Percentiles rank a stretch among this genome's conserved stretches.
These are phyloP conservation scores for Apostichopus californicus DNA, from an alignment of 35 echinoderm and acorn worm species.

Conservation along the genomic window DNA sequence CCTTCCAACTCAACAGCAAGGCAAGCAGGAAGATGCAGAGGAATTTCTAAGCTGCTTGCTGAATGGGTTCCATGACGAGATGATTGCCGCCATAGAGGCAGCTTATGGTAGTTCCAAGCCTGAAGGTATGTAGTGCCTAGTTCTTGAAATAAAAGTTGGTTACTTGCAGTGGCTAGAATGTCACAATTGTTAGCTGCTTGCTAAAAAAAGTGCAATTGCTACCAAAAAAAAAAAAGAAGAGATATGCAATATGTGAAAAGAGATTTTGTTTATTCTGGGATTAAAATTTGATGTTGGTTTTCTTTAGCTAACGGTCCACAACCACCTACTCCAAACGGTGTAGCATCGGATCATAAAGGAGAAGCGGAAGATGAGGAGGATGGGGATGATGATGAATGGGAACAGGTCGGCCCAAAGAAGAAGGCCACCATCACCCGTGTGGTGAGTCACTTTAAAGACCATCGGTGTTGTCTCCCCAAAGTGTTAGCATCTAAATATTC, in stretches of 20 bases:
- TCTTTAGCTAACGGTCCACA: constrained; percentile 57
- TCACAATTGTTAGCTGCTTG: too few relatives aligned
- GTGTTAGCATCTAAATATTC: too few relatives aligned
- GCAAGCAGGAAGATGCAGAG: constrained; percentile 94
- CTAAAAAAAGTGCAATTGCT: too few relatives aligned
- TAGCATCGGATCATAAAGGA: constrained; percentile 37
- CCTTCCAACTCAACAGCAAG: constrained; percentile 55
- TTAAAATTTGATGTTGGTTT: too few relatives aligned
- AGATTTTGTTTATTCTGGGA: background rate
- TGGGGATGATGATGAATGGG: constrained; percentile 84
- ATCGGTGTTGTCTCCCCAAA: too few relatives aligned
- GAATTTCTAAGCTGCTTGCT: constrained; percentile 91
- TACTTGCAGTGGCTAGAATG: too few relatives aligned
- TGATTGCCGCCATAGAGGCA: constrained; percentile 72
- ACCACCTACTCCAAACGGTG: constrained; percentile 52
- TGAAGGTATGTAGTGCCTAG: background rate
- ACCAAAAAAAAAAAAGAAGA: too few relatives aligned
- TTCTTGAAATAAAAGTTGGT: too few relatives aligned
- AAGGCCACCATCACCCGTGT: constrained; percentile 86
- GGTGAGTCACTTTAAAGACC: constrained; percentile 52
- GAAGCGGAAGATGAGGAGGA: constrained; percentile 57
- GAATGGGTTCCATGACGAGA: constrained; percentile 96
- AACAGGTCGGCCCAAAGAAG: constrained; percentile 94
- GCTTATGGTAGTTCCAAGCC: constrained; percentile 6
- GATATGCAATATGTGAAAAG: too few relatives aligned